Conservation (phyloP, 2,888 invertebrate species). For the Ophion ellenae region DNA sequence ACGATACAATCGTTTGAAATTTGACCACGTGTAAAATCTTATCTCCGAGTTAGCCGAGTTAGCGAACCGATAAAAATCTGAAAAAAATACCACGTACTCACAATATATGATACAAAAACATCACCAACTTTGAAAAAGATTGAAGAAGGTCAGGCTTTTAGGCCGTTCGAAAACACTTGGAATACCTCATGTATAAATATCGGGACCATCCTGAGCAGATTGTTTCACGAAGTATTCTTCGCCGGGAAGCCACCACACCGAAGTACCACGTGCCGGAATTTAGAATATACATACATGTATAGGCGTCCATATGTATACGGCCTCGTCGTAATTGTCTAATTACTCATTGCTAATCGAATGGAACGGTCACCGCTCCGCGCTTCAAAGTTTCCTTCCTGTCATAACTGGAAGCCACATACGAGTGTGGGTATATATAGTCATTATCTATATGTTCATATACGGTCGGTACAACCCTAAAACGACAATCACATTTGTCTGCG, state of each 20-base stretch:
- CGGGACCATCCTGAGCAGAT: conserved; percentile 33
- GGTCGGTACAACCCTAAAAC: not conserved
- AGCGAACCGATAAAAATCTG: too few relatives aligned
- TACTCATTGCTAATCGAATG: conserved; percentile 62
- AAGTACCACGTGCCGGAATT: conserved; percentile 11
- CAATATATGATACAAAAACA: too few relatives aligned
- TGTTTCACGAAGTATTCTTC: conserved; percentile 58
- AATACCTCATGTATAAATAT: too few relatives aligned
- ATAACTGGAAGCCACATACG: not conserved
- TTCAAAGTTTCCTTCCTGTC: conserved; percentile 43
- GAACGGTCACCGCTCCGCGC: conserved; percentile 24
- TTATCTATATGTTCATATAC: not conserved
- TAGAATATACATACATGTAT: not conserved
- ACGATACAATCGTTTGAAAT: too few relatives aligned
- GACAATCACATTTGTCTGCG: conserved; percentile 13
- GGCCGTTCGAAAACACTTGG: too few relatives aligned
- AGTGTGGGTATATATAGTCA: not conserved
- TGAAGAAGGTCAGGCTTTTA: too few relatives aligned
- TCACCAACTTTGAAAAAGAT: too few relatives aligned
- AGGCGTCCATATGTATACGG: not conserved
- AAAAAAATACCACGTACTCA: too few relatives aligned
- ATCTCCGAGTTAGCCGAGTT: too few relatives aligned
- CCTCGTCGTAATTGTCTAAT: conserved; percentile 51
- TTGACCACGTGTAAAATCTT: too few relatives aligned
- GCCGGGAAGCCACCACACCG: conserved; percentile 8